Percentiles rank a stretch among this genome's conserved stretches.
Conservation (phyloP, 2,888 invertebrate genomes). For the Lasioglossum oenotherae region DNA sequence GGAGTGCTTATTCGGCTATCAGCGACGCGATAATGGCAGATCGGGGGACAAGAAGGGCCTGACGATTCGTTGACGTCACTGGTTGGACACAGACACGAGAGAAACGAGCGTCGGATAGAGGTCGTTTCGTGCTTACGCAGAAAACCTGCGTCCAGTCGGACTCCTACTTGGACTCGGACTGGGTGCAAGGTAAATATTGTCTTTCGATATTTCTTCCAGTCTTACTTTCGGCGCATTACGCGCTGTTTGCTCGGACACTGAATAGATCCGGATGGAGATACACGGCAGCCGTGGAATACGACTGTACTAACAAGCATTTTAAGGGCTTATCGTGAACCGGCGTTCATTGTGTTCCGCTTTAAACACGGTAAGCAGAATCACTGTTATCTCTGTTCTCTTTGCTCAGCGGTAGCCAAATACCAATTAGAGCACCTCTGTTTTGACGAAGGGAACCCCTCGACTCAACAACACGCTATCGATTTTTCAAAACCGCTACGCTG, state of each 20-base stretch:
- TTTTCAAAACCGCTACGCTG: conserved; percentile 9
- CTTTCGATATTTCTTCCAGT: conserved; percentile 54
- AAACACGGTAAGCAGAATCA: conserved; percentile 7
- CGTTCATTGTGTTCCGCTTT: conserved; percentile 7
- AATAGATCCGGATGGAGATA: neutral
- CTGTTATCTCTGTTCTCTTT: neutral
- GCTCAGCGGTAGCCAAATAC: conserved; percentile 3
- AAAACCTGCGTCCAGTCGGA: conserved; percentile 54
- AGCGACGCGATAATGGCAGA: conserved; percentile 48
- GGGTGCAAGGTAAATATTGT: conserved; percentile 62
- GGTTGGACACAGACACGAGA: conserved; percentile 54
- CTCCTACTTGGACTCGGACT: neutral
- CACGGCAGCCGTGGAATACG: neutral
- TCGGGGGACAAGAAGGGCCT: neutral
- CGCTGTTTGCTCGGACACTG: conserved; percentile 27
- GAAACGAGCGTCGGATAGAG: conserved; percentile 48
- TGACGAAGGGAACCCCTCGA: neutral
- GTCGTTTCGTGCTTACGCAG: conserved; percentile 56
- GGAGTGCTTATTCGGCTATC: conserved; percentile 55
- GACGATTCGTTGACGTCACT: conserved; percentile 56
- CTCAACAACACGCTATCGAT: conserved; percentile 8
- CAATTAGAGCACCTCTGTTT: neutral
- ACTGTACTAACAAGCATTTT: neutral
- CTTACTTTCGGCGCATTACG: conserved; percentile 40
- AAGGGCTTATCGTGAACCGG: conserved; percentile 15